A percentile compares a stretch with the other conserved stretches of the same genome.
Evolutionary conservation across 2,113 vertebrate species (phyloP).

Genomic region (Zootoca vivipara): DNA sequence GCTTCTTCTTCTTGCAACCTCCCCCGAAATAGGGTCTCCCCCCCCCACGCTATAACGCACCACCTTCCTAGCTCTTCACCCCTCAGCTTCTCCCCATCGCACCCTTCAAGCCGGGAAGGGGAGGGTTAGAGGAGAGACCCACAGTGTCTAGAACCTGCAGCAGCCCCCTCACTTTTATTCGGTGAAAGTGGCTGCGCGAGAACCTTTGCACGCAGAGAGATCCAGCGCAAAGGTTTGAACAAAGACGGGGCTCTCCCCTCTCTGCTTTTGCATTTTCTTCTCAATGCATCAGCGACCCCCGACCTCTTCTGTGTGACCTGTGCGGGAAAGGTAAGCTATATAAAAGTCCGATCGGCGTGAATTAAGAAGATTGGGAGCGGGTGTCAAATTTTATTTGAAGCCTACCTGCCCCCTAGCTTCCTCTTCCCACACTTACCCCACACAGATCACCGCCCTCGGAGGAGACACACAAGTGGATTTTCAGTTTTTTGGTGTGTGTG

Average conservation of each 20-base stretch:
- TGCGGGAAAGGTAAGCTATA: conserved; percentile 64
- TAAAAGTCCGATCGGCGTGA: conserved; percentile 54
- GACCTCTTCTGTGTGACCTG: conserved; percentile 66
- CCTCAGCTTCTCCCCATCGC: conserved; percentile 47
- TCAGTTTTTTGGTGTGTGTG: not conserved
- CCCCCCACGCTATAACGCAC: conserved; percentile 60
- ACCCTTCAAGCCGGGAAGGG: not conserved
- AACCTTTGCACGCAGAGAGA: not conserved
- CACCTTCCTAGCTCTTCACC: conserved; percentile 62
- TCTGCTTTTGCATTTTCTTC: conserved; percentile 30
- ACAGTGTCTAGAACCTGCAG: not conserved
- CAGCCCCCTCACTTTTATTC: conserved; percentile 31
- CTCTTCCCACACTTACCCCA: fast-evolving
- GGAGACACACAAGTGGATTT: conserved; percentile 21
- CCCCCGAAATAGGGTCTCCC: conserved; percentile 54
- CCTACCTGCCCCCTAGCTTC: not conserved
- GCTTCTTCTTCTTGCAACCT: too few species aligned
- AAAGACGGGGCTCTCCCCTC: conserved; percentile 25
- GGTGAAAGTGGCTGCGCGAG: conserved; percentile 42
- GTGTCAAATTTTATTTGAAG: not conserved
- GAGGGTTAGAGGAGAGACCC: not conserved
- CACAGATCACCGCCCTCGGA: not conserved
- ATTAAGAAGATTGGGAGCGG: not conserved
- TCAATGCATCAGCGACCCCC: conserved; percentile 13
- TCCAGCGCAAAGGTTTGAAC: not conserved